phyloP scores from a whole-genome alignment of 2,888 invertebrate genomes.

The Tortricodes alternella region DNA sequence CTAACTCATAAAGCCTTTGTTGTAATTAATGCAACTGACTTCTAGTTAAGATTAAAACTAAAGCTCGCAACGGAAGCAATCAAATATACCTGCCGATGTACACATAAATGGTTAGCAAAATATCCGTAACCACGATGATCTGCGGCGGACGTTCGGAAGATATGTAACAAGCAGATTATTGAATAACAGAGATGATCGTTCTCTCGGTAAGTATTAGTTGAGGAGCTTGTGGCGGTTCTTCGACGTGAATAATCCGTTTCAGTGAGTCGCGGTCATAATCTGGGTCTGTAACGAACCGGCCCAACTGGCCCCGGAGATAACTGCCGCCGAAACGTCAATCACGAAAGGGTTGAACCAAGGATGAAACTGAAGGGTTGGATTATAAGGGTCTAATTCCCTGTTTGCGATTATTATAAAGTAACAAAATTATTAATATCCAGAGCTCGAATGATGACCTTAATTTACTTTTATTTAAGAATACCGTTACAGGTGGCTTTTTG shows the following conservation, averaged over 20 bases:
- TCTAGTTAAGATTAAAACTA: too few relatives aligned
- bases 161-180: conserved; percentile 19
- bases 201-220: conserved; percentile 15
- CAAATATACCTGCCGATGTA: too few relatives aligned
- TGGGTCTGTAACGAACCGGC: conserved; percentile 46
- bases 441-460: conserved; percentile 61
- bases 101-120: background rate
- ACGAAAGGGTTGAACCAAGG: conserved; percentile 63
- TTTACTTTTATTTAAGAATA: conserved; percentile 66
- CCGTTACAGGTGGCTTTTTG: conserved; percentile 55
- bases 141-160: background rate
- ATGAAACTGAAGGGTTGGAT: conserved; percentile 76
- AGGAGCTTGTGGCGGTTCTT: conserved; percentile 29
- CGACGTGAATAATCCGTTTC: conserved; percentile 35
- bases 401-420: conserved; percentile 45
- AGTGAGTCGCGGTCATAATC: conserved; percentile 56
- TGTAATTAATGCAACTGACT: too few relatives aligned
- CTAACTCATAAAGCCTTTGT: too few relatives aligned
- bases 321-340: conserved; percentile 68
- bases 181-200: conserved; percentile 26
- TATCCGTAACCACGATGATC: background rate
- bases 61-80: too few relatives aligned
- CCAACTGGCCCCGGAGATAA: conserved; percentile 56
- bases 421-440: conserved; percentile 73
- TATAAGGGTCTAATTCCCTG: conserved; percentile 74